phyloP scores from a whole-genome alignment of 2,113 vertebrate genomes.

The Osmerus mordax region DNA sequence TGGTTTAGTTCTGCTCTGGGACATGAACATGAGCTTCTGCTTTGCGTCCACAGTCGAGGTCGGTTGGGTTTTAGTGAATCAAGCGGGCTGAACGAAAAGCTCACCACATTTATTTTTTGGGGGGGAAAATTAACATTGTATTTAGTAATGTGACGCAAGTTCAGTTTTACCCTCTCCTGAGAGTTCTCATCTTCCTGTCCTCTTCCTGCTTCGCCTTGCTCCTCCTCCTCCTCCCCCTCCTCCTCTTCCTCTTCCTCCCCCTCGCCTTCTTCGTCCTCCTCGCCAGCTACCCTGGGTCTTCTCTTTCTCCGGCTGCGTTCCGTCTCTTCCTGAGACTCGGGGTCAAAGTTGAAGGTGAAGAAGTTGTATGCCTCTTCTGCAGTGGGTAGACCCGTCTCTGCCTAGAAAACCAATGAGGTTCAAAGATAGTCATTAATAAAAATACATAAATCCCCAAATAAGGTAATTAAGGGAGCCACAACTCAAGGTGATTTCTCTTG shows the following conservation, averaged over 20 bases:
- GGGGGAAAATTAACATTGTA: too few relatives aligned
- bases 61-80: too few relatives aligned
- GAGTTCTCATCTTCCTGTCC: not conserved
- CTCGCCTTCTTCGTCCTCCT: conserved; percentile 26
- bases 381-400: conserved; percentile 73
- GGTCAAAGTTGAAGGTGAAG: conserved; percentile 89
- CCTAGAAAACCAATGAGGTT: conserved; percentile 41
- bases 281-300: conserved; percentile 28
- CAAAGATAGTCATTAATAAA: conserved; percentile 2
- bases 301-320: conserved; percentile 43
- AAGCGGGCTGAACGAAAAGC: too few relatives aligned
- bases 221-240: conserved; percentile 41
- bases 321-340: conserved; percentile 62
- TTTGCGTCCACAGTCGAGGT: too few relatives aligned
- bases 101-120: too few relatives aligned
- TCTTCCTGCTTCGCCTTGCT: not conserved
- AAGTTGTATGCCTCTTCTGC: conserved; percentile 88
- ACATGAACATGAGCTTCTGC: too few relatives aligned
- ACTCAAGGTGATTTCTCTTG: not conserved
- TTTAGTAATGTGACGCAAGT: too few relatives aligned
- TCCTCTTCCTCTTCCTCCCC: conserved; percentile 55
- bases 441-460: not conserved
- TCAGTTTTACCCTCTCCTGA: too few relatives aligned
- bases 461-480: not conserved
- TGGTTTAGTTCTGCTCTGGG: too few relatives aligned